Evolutionary conservation across 2,797 vertebrate species (phyloP), one percentile per base, ranked within the genome.

Genomic region (Discoglossus pictus): DNA sequence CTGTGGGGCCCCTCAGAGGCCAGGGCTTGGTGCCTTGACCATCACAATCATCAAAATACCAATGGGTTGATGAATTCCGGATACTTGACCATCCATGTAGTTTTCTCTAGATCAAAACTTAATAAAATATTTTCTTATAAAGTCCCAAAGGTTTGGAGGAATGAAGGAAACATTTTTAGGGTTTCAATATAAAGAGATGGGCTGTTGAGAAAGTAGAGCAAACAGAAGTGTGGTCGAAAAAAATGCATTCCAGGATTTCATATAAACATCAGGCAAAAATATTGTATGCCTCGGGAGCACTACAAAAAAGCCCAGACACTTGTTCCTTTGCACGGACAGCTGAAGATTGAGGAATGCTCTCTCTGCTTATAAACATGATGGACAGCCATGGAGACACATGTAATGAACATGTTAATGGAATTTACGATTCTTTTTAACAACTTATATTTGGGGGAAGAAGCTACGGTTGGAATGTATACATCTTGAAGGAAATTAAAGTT

Each of bases 321-420:
- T 66, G 43, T 58, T 58, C 43, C 34, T 25, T 48, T 13, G 13
- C 23, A n/a, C 3, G 7, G 43, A 18, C 52, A 65, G 52, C 63
- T 65, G 63, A 39, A 39, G 42, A 56, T 58, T 48, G 20, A 40
- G 35, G 63, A 66, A 66, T 66, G 63, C 16, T 27, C 15, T 50
- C 27, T 55, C 13, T 48, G 25, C 42, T 56, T 27, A 43, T 58
- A 66, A 66, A 58, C 15, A 25, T 56, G 27, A 46, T 34, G 11
- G 18, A 27, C 52, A 48, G 4, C 53, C 53, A 58, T 39, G 46
- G 44, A 58, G 46, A 48, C 11, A 48, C 34, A 39, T 39, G 31
- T 38, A 66, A n/a, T 15, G 16, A 47, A 48, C 23, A n/a, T 39
- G 47, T 23, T 39, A 16, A 58, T 47, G 31, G 15, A 43, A 12